Base-by-base conservation (phyloP, 1,140 invertebrate species). In the Drosophila sucinea region DNA sequence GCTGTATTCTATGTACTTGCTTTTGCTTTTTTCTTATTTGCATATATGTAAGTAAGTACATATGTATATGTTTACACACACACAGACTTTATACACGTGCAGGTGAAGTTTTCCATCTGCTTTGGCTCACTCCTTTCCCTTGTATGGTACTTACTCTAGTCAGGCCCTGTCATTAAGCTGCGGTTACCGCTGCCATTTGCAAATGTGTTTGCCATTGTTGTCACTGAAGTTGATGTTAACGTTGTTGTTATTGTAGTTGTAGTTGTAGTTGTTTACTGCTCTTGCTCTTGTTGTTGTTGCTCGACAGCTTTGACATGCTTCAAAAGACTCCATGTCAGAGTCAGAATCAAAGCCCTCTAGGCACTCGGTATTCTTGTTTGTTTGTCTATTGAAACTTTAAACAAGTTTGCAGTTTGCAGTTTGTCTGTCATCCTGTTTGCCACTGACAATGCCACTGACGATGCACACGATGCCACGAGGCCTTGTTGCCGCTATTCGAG, bases 311-410 rank as follows among this genome's bases (percentile, higher is more conserved):
- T 85, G 82, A 87, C 82, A 87, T 85, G 82, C 79, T 79, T 82
- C 79, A 68, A 79, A 82, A 73, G 83, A 79, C 71, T 51, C 75
- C 79, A 75, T 87, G 83, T 87, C 82, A 86, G 67, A 73, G 66
- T 82, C 69, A 62, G 62, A 44, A 58, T 79, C 66, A 58, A 60
- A 58, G 65, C 69, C 82, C 65, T 69, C 54, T 44, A 74, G 81
- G 67, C 76, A 89, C 80, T 83, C 70, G 81, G 67, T 77, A 89
- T 77, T 83, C 67, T 82, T 89, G 79, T 80, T 85, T 82, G 76
- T 87, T 87, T 87, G 77, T 83, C 73, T 89, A 83, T 83, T 79
- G 80, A 87, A 87, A 87, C 76, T 87, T 89, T 83, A 83, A 87
- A 71, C 83, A 89, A 87, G 84, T 87, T 86, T 83, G 54, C 65